phyloP scores from a whole-genome alignment of 2,888 invertebrate species.

The Carpatolechia fugitivella region DNA sequence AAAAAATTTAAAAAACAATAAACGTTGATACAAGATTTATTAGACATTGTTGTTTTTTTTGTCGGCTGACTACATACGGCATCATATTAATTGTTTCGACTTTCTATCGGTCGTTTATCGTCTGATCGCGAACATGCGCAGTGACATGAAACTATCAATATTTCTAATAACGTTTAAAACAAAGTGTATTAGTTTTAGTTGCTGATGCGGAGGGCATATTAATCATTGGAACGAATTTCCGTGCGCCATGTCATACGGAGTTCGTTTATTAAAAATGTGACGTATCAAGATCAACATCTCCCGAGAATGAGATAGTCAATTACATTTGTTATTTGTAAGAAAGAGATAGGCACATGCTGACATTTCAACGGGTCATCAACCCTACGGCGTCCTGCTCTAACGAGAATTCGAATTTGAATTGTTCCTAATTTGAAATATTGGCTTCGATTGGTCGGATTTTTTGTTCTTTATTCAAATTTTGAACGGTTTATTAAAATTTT shows the following conservation, averaged over 20 bases:
- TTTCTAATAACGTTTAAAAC: slow-evolving; percentile 78
- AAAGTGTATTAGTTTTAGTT: slow-evolving; percentile 74
- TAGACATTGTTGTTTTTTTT: slow-evolving; percentile 48
- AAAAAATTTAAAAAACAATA: slow-evolving; percentile 26
- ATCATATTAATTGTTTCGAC: slow-evolving; percentile 63
- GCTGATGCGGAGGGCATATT: slow-evolving; percentile 68
- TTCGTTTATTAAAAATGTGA: slow-evolving; percentile 80
- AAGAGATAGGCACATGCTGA: slow-evolving; percentile 65
- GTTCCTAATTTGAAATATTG: slow-evolving; percentile 77
- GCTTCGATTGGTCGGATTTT: slow-evolving; percentile 56
- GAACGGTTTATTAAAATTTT: slow-evolving; percentile 63
- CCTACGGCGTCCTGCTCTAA: slow-evolving; percentile 77
- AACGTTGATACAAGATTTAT: slow-evolving; percentile 41
- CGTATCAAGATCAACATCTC: slow-evolving; percentile 80
- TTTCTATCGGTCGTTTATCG: slow-evolving; percentile 74
- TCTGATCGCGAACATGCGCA: slow-evolving; percentile 70
- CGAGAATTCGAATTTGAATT: slow-evolving; percentile 78
- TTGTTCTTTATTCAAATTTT: slow-evolving; percentile 37
- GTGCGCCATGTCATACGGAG: slow-evolving; percentile 75
- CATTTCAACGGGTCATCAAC: slow-evolving; percentile 79
- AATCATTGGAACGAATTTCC: slow-evolving; percentile 78
- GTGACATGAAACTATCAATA: slow-evolving; percentile 79
- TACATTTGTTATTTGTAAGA: slow-evolving; percentile 44
- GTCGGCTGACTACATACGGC: slow-evolving; percentile 56
- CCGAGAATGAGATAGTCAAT: slow-evolving; percentile 55